These are phyloP conservation scores for Sanderia malayensis DNA, from an alignment of 30 jellyfish, hydroid and myxozoan species.

Conservation along the genomic window DNA sequence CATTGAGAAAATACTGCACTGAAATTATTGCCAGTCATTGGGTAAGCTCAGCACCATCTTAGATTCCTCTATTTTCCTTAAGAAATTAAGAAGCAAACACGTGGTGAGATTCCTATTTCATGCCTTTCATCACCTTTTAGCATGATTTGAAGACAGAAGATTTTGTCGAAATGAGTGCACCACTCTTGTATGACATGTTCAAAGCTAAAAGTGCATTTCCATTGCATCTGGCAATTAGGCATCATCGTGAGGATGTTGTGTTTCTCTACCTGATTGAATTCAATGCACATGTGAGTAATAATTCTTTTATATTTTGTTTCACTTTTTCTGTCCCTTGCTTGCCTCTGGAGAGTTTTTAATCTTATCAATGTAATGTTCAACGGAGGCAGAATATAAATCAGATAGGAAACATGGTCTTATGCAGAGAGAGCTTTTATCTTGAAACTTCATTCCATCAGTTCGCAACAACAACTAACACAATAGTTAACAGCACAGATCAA, in stretches of 20 bases:
- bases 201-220: slow-evolving; percentile 85
- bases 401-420: too few species aligned
- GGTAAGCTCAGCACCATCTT: slow-evolving; percentile 45
- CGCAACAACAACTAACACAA: too few species aligned
- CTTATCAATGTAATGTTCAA: too few species aligned
- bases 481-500: too few species aligned
- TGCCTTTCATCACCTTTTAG: slow-evolving; percentile 23
- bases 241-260: slow-evolving; percentile 96
- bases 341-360: too few species aligned
- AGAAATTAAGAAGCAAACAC: too few species aligned
- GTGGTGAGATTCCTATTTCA: background rate
- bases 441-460: too few species aligned
- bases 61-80: too few species aligned
- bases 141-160: slow-evolving; percentile 87
- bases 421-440: too few species aligned
- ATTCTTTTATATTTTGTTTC: too few species aligned
- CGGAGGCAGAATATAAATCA: too few species aligned
- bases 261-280: slow-evolving; percentile 87
- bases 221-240: slow-evolving; percentile 74
- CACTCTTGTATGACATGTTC: slow-evolving; percentile 89
- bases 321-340: too few species aligned
- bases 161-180: slow-evolving; percentile 94
- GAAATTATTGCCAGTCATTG: slow-evolving; percentile 89
- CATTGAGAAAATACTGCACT: slow-evolving; percentile 74
- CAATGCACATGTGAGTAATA: slow-evolving; percentile 65